These are phyloP conservation scores for Nyleta sp. DNA, from an alignment of 2,888 invertebrate species.

Conservation along the genomic window DNA sequence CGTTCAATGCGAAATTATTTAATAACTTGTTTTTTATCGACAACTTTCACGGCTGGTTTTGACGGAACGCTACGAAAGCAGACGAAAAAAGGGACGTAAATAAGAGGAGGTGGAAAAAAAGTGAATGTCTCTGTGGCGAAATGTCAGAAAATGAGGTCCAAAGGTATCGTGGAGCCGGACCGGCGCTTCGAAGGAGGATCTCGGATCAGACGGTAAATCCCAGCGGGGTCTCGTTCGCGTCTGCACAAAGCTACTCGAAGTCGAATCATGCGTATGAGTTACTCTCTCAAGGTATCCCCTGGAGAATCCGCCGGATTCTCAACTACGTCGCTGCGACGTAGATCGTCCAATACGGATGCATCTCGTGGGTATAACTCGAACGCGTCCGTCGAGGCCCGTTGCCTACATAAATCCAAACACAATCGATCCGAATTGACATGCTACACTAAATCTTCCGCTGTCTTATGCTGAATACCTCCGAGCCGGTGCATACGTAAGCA, in stretches of 20 bases:
- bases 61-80: not conserved
- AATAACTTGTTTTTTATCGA: not conserved
- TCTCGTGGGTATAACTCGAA: slow-evolving; percentile 56
- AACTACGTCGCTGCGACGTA: slow-evolving; percentile 40
- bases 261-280: slow-evolving; percentile 61
- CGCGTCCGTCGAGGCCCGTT: slow-evolving; percentile 43
- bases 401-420: slow-evolving; percentile 58
- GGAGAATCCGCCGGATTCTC: slow-evolving; percentile 44
- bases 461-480: slow-evolving; percentile 27
- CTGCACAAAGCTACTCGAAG: slow-evolving; percentile 57
- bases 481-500: slow-evolving; percentile 26
- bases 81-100: slow-evolving; percentile 14
- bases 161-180: slow-evolving; percentile 29
- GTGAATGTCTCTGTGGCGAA: slow-evolving; percentile 31
- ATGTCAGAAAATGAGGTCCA: slow-evolving; percentile 53
- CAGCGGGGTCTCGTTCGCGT: slow-evolving; percentile 51
- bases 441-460: slow-evolving; percentile 56
- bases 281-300: slow-evolving; percentile 47
- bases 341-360: slow-evolving; percentile 56
- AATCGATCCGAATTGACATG: slow-evolving; percentile 61
- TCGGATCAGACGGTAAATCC: slow-evolving; percentile 46
- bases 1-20: not conserved
- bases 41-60: not conserved
- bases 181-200: slow-evolving; percentile 27
- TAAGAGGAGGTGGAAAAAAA: slow-evolving; percentile 11